These are phyloP conservation scores for Mayetiola destructor DNA, from an alignment of 2,888 invertebrate genomes.

Conservation along the genomic window DNA sequence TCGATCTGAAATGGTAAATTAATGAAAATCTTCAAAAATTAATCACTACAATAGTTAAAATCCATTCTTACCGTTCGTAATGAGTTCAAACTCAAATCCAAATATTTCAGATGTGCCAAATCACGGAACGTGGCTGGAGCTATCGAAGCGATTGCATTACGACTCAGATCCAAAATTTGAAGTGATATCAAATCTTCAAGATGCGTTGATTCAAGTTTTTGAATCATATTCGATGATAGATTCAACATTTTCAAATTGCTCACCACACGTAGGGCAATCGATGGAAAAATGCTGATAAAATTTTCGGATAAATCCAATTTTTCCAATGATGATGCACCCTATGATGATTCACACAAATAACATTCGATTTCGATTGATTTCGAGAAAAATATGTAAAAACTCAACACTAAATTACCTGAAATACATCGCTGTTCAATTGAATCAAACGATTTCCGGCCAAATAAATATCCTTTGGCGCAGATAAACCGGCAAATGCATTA, in stretches of 20 bases:
- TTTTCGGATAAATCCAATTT: constrained; percentile 75
- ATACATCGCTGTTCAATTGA: constrained; percentile 71
- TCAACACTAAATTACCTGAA: constrained; percentile 46
- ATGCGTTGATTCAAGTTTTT: constrained; percentile 65
- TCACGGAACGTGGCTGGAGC: constrained; percentile 69
- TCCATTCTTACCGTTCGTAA: constrained; percentile 56
- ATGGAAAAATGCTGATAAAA: constrained; percentile 68
- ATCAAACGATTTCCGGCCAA: constrained; percentile 64
- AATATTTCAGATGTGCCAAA: constrained; percentile 50
- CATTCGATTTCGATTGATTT: not conserved
- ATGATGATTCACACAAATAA: not conserved
- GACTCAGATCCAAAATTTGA: constrained; percentile 64
- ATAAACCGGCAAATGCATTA: constrained; percentile 54
- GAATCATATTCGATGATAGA: constrained; percentile 72
- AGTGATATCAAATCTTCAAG: constrained; percentile 50
- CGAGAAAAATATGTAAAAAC: not conserved
- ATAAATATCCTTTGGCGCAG: constrained; percentile 51
- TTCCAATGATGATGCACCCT: constrained; percentile 57
- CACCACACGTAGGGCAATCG: constrained; percentile 58
- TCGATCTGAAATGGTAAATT: constrained; percentile 49
- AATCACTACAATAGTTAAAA: not conserved
- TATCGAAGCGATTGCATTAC: constrained; percentile 69
- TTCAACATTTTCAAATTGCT: constrained; percentile 56
- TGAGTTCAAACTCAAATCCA: constrained; percentile 76
- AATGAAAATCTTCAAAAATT: not conserved